Evolutionary conservation across 1,140 invertebrate genomes (phyloP), one percentile per base, ranked within the genome.

Genomic region (Dreissena polymorpha): DNA sequence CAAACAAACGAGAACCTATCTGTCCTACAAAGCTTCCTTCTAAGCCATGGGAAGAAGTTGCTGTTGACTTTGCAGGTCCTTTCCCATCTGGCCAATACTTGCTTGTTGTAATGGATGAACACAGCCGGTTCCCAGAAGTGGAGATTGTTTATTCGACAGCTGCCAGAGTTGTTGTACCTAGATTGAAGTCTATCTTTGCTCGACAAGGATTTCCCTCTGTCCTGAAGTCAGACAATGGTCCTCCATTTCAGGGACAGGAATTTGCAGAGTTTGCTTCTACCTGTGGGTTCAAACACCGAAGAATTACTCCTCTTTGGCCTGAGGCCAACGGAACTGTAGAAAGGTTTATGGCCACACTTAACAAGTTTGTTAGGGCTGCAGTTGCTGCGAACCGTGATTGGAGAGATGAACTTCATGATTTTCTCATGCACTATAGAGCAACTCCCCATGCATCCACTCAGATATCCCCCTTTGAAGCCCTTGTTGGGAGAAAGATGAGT

Each of bases 271-370:
- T 70, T 78, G 64, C 74, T 18, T 69, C 18, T 0, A 10, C 75
- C 16, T n/a, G 67, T 60, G 86, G 86, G 14, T 86, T 89, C 60
- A 77, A 80, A 29, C 83, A 88, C 69, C 13, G 76, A 27, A 68
- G 73, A 68, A 86, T 87, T n/a, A 87, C 86, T 21, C 83, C 86
- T 0, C 16, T 84, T 16, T 84, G 70, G 80, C 80, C 87, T 10
- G 77, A 84, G 72, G 83, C 84, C 7, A 87, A 84, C 67, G 73
- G 86, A 7, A 63, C 57, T 53, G 77, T 67, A 21, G 80, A 87
- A 77, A 13, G 78, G 1, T 87, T 88, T 57, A 64, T 76, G 73
- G 57, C 18, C 39, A 76, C 57, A 63, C 13, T 76, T n/a, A 64
- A 76, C 25, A 63, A 76, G 39, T 76, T 63, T 64, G 57, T 76